phyloP scores from a whole-genome alignment of 2,888 invertebrate species.

The Eilema sororculum region DNA sequence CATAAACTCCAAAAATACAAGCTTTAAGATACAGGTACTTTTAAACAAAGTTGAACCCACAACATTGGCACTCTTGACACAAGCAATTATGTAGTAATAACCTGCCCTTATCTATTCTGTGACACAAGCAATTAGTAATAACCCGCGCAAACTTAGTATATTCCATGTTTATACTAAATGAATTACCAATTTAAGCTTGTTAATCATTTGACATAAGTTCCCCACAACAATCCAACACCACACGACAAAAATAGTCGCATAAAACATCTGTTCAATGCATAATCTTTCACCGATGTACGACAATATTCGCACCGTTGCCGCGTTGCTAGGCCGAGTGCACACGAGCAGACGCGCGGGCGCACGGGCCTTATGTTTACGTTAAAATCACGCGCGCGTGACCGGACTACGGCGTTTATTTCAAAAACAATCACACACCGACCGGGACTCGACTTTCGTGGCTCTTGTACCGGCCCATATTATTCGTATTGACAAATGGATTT shows the following conservation, averaged over 20 bases:
- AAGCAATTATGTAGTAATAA: not conserved
- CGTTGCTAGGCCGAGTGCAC: conserved; percentile 63
- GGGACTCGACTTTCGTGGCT: conserved; percentile 53
- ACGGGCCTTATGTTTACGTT: conserved; percentile 71
- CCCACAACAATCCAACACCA: not conserved
- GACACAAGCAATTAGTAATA: not conserved
- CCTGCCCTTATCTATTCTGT: too few relatives aligned
- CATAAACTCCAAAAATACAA: too few relatives aligned
- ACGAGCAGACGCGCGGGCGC: conserved; percentile 49
- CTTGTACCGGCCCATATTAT: conserved; percentile 45
- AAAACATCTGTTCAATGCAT: conserved; percentile 15
- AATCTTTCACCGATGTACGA: conserved; percentile 17
- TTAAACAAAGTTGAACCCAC: too few relatives aligned
- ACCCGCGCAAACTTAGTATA: not conserved
- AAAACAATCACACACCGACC: conserved; percentile 68
- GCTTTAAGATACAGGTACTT: too few relatives aligned
- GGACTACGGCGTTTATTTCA: conserved; percentile 67
- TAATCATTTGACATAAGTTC: not conserved
- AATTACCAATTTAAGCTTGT: not conserved
- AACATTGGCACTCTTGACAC: not conserved
- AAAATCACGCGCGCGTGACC: conserved; percentile 82
- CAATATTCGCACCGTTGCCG: conserved; percentile 2
- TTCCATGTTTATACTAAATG: not conserved
- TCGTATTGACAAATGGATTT: conserved; percentile 42
- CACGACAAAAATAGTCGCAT: not conserved